phyloP scores from a whole-genome alignment of 2,888 invertebrate genomes.

The Cephus rjabovi region DNA sequence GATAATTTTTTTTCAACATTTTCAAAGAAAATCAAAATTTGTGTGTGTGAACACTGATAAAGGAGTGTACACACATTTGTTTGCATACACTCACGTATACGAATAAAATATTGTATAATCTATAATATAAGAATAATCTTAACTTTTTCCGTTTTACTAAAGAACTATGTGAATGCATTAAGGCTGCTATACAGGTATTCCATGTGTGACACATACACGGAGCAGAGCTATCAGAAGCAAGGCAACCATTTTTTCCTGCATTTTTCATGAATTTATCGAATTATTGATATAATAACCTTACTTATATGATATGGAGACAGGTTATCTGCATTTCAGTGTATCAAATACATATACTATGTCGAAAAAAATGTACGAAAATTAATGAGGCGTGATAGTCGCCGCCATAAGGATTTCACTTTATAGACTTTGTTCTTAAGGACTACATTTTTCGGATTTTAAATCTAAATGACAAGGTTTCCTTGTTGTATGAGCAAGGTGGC shows the following conservation, averaged over 20 bases:
- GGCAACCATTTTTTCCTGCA: neutral
- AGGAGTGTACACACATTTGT: neutral
- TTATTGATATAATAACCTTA: neutral
- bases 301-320: neutral
- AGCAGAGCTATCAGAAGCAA: neutral
- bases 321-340: neutral
- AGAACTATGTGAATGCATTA: neutral
- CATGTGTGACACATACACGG: neutral
- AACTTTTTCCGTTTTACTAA: neutral
- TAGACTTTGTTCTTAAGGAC: neutral
- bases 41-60: neutral
- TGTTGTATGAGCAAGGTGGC: too few species aligned
- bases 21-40: neutral
- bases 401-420: neutral
- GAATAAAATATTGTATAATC: neutral
- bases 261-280: neutral
- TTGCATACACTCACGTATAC: neutral
- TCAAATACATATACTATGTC: neutral
- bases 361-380: neutral
- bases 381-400: neutral
- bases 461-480: neutral
- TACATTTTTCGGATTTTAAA: neutral
- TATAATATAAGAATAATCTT: neutral
- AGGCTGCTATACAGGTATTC: neutral
- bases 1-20: neutral